phyloP scores from a whole-genome alignment of 2,113 vertebrate genomes.

The Colossoma macropomum region DNA sequence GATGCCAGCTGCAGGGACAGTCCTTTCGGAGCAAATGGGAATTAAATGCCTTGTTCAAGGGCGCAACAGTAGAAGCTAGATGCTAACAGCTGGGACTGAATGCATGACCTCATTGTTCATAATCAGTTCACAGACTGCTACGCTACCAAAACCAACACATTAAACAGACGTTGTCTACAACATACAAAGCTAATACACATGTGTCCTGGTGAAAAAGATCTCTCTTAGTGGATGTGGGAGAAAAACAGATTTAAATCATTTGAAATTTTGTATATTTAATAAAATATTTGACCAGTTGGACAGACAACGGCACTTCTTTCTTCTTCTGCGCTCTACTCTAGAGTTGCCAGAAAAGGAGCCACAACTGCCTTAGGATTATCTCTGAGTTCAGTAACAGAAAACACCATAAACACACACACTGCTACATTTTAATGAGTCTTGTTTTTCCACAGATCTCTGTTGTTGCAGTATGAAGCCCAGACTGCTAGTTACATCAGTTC shows the following conservation, averaged over 20 bases:
- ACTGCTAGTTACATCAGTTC: not conserved
- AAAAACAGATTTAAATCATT: too few relatives aligned
- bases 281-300: not conserved
- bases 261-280: not conserved
- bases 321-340: not conserved
- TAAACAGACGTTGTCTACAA: not conserved
- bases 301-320: not conserved
- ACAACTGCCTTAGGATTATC: not conserved
- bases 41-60: slow-evolving; percentile 43
- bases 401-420: slow-evolving; percentile 9
- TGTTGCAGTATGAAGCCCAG: not conserved
- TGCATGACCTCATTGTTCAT: not conserved
- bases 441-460: not conserved
- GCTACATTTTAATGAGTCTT: slow-evolving; percentile 3
- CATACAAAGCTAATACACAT: not conserved
- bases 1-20: slow-evolving; percentile 30
- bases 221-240: too few relatives aligned
- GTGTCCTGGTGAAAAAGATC: too few relatives aligned
- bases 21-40: slow-evolving; percentile 23
- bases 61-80: not conserved
- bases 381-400: not conserved
- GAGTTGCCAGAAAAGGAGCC: not conserved
- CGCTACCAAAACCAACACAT: not conserved
- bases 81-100: slow-evolving; percentile 25
- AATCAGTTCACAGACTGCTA: slow-evolving; percentile 14